phyloP scores from a whole-genome alignment of 2,113 vertebrate species.

The Capreolus pygargus region DNA sequence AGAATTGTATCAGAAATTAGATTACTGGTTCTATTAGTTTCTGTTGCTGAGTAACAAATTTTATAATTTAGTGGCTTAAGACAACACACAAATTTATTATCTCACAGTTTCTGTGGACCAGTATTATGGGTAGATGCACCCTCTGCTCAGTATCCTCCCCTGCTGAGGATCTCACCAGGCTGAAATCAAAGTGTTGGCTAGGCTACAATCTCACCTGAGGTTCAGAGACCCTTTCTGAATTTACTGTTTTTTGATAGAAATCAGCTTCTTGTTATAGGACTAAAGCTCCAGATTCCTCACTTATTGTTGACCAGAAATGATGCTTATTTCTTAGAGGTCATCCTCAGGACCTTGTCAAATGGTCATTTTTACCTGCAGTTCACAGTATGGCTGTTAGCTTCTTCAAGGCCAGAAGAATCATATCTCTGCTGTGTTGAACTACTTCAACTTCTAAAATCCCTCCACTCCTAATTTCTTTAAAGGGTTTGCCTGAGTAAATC shows the following conservation, averaged over 20 bases:
- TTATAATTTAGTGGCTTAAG: not conserved
- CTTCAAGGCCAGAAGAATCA: not conserved
- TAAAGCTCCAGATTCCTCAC: not conserved
- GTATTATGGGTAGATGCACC: not conserved
- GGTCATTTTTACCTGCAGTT: not conserved
- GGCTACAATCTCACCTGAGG: not conserved
- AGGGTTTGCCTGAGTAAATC: not conserved
- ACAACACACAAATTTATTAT: not conserved
- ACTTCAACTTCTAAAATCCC: not conserved
- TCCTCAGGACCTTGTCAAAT: not conserved
- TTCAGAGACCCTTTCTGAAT: not conserved
- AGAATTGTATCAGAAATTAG: not conserved
- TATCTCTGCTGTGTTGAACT: not conserved
- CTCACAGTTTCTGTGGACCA: not conserved
- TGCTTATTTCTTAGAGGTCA: not conserved
- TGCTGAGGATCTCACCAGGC: not conserved
- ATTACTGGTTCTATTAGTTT: not conserved
- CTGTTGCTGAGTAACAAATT: not conserved
- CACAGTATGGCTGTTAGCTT: not conserved
- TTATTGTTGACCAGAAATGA: not conserved
- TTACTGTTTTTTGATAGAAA: not conserved
- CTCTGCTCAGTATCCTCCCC: not conserved
- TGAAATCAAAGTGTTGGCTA: not conserved
- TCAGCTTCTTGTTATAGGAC: not conserved
- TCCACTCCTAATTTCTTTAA: not conserved